Evolutionary conservation across 2,888 invertebrate genomes (phyloP), one percentile per base, ranked within the genome.

Genomic region (Tenthredo amoena): DNA sequence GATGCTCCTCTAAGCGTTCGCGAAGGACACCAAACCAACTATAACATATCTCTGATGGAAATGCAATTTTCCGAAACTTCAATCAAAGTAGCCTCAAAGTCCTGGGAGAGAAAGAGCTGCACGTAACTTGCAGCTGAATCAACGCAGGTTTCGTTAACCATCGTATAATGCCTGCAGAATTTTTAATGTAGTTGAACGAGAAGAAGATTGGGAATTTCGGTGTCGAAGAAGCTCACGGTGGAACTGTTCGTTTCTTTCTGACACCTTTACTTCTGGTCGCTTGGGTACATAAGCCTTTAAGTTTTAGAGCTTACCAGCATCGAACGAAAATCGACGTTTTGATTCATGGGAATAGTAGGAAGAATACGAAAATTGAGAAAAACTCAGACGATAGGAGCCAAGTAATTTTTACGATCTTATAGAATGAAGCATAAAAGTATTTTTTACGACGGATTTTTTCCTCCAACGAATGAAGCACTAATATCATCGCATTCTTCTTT

Each of bases 381-480:
- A 74, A n/a, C 43, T 21, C 21, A 18, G 68, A 68, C 18, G 18
- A 18, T 31, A 74, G 43, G 18, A 43, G 21, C 43, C 26, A 50
- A 50, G 76, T 18, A 21, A 34, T 77, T 77, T 77, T 77, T 50
- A 77, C 76, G 47, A 77, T 26, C 31, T 31, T n/a, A 77, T 31
- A 77, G 18, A 31, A 77, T 31, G 4, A 43, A 74, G 12, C 72
- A 43, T 77, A 50, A 34, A 55, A 47, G 7, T n/a, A 55, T 77
- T 77, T 12, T 77, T 77, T 50, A 77, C 50, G 50, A 50, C 55
- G 47, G 15, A 77, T 0, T 50, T 77, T n/a, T 50, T 9, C 31
- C 55, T 31, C 34, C 50, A 77, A 77, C 34, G 55, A 77, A 77
- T 50, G 9, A 77, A 31, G 76, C 18, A 18, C 18, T 31, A 2